Conservation (phyloP, 2,888 invertebrate genomes). For the Rapana venosa region DNA sequence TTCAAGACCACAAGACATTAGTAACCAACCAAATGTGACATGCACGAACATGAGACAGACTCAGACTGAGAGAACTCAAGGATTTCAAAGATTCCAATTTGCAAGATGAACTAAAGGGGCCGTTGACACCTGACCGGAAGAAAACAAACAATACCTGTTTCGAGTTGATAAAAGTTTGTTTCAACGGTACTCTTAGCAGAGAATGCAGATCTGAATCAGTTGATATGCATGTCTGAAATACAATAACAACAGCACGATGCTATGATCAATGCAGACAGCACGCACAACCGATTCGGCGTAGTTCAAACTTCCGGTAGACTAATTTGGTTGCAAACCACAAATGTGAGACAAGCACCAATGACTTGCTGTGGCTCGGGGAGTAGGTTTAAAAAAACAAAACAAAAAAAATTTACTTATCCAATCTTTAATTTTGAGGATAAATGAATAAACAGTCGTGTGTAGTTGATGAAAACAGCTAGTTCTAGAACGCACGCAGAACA, state of each 20-base stretch:
- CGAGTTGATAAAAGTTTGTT: neutral
- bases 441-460: neutral
- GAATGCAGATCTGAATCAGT: neutral
- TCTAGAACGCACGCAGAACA: neutral
- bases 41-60: neutral
- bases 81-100: neutral
- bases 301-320: neutral
- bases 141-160: neutral
- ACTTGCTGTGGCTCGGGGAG: neutral
- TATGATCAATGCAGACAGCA: constrained; percentile 14
- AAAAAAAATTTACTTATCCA: too few relatives aligned
- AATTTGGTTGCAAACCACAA: neutral
- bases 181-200: neutral
- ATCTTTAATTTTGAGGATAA: neutral
- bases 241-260: neutral
- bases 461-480: neutral
- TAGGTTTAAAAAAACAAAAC: too few relatives aligned
- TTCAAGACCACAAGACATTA: neutral
- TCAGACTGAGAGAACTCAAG: neutral
- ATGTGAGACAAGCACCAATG: neutral
- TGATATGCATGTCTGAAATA: neutral
- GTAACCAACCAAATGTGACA: neutral
- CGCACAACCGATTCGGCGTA: neutral
- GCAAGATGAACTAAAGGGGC: neutral
- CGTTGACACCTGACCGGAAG: neutral